Evolutionary conservation across 2,113 vertebrate genomes (phyloP), one percentile per base, ranked within the genome.

Genomic region (Ptilorrhoa leucosticta): DNA sequence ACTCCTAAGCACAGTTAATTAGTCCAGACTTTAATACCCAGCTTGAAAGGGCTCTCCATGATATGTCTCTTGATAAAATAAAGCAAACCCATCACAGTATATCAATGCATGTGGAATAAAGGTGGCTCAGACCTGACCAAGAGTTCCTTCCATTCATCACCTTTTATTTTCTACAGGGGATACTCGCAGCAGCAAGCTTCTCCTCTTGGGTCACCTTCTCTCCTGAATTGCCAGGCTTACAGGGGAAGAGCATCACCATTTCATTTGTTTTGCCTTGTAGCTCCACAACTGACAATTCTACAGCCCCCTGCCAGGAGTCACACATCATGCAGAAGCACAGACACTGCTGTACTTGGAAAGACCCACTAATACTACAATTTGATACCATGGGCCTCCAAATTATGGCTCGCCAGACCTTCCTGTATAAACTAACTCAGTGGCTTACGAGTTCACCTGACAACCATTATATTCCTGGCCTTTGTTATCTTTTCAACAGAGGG

Each of bases 371-470:
- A 21, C 2, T 20, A 15, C 19, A 33, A 1, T 28, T 35, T 16
- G 5, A 9, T 61, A 30, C 3, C 0, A 3, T 4, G 2, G 3
- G 1, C 35, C 47, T 51, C 26, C 11, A 83, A 22, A 14, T 13
- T 22, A 15, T 10, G 5, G 7, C 19, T 56, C 0, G 0, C 9
- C 40, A 72, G n/a, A 56, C 35, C n/a, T 68, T 79, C 65, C n/a
- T 71, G 5, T 37, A 23, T 51, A 50, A 68, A 44, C 27, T 58
- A 58, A 71, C 7, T 80, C 65, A 39, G 56, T 51, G 30, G 24
- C 31, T 94, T 71, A 76, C 50, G 72, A 60, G 18, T 90, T 68
- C 48, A 79, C 66, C 75, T 76, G 53, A 39, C 27, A 78, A 44
- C 37, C 22, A 60, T 90, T 91, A 40, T 11, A 18, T 22, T 42